phyloP scores from a whole-genome alignment of 2,797 vertebrate genomes.

The Hypotaenidia philippensis region DNA sequence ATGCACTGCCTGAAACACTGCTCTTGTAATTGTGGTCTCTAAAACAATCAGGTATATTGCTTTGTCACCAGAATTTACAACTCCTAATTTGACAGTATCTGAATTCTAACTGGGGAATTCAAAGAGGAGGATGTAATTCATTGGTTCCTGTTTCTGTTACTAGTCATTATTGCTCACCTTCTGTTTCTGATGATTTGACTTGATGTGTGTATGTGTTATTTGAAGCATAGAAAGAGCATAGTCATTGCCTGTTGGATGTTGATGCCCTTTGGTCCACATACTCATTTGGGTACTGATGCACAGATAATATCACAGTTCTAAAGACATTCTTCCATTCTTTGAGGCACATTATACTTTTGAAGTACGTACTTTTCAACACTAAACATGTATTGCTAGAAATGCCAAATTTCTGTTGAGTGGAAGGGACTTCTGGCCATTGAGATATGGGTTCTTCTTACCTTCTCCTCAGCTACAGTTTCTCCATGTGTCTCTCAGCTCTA shows the following conservation, averaged over 20 bases:
- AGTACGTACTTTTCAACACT: background rate
- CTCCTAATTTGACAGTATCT: background rate
- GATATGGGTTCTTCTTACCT: background rate
- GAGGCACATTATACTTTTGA: background rate
- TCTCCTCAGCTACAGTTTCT: background rate
- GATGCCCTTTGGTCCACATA: background rate
- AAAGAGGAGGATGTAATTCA: background rate
- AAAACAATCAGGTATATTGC: background rate
- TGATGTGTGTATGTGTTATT: background rate
- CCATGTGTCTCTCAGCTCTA: background rate
- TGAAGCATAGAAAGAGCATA: background rate
- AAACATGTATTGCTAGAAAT: background rate
- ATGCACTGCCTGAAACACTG: background rate
- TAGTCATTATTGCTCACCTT: background rate
- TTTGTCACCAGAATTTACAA: background rate
- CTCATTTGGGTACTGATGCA: background rate
- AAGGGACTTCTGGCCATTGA: background rate
- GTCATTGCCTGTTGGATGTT: background rate
- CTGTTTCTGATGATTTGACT: background rate
- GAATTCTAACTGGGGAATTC: background rate
- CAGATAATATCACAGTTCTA: background rate
- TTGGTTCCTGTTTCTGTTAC: background rate
- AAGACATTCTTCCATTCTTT: background rate
- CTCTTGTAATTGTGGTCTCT: background rate
- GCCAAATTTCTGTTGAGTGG: background rate